Conservation (phyloP, 2,888 invertebrate species). For the Didymodactylos carnosus region DNA sequence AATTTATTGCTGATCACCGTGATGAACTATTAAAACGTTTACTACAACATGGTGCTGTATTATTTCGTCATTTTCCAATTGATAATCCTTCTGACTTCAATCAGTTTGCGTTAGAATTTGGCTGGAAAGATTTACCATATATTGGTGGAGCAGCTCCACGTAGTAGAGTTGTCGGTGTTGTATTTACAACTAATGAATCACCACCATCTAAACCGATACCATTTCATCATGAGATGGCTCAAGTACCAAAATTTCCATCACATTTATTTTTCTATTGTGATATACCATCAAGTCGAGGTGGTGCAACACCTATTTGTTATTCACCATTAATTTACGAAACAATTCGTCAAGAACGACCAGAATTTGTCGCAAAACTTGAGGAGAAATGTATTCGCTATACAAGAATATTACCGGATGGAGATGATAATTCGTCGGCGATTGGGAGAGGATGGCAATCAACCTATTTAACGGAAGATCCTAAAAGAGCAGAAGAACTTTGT, state of each 20-base stretch:
- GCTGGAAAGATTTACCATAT: slow-evolving; percentile 19
- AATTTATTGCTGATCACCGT: not conserved
- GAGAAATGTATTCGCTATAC: slow-evolving; percentile 20
- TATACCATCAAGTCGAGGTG: slow-evolving; percentile 18
- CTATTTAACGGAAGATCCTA: slow-evolving; percentile 18
- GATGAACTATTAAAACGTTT: not conserved
- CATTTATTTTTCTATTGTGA: slow-evolving; percentile 22
- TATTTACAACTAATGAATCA: slow-evolving; percentile 23
- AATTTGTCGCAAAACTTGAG: slow-evolving; percentile 19
- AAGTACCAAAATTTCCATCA: slow-evolving; percentile 21
- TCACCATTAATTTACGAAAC: slow-evolving; percentile 19
- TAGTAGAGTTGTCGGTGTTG: slow-evolving; percentile 18
- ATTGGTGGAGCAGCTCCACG: slow-evolving; percentile 21
- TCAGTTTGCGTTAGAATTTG: slow-evolving; percentile 19
- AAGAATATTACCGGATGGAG: slow-evolving; percentile 20
- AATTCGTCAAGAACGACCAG: slow-evolving; percentile 17
- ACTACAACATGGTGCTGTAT: slow-evolving; percentile 20
- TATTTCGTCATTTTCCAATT: slow-evolving; percentile 21
- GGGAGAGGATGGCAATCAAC: slow-evolving; percentile 25
- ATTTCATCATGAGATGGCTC: slow-evolving; percentile 26
- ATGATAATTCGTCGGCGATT: slow-evolving; percentile 21
- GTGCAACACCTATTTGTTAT: slow-evolving; percentile 21
- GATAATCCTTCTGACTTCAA: slow-evolving; percentile 20
- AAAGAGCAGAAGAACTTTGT: slow-evolving; percentile 19
- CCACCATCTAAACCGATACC: slow-evolving; percentile 23